Base-by-base conservation (phyloP, 2,113 vertebrate genomes). In the Thunnus thynnus region DNA sequence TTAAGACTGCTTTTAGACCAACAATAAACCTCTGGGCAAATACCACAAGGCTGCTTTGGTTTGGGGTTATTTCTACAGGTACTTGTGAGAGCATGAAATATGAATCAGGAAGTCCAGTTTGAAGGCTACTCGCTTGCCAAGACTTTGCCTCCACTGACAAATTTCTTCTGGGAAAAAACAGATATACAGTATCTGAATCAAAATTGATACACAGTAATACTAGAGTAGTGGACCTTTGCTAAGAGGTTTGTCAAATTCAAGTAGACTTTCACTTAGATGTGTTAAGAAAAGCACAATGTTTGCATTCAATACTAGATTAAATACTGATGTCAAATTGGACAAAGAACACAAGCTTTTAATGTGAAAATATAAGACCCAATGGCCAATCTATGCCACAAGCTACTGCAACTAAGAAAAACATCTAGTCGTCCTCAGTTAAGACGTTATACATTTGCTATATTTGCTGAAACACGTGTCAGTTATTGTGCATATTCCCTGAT, bases 271-370 rank as follows among this genome's bases (percentile, higher is more conserved):
- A 44, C 14, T 63, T 22, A 16, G 16, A 72, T 16, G 16, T 0
- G 0, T 16, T 30, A 50, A 54, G 13, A 22, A 71, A 58, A 75
- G 11, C 13, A 51, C n/a, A 18, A 22, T 51, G 60, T 71, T 61
- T 22, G 8, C 22, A 61, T 51, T 52, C 17, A 62, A 72, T n/a
- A 61, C 10, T 18, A 46, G 44, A 78, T 82, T 20, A 82, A 82
- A 70, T 73, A 62, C 63, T 75, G 25, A 72, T 61, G 66, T 70
- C 71, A 32, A 47, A 58, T 52, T 66, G 5, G 58, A 22, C 5
- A 25, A 36, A 7, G 1, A 9, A 41, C 36, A 8, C 36, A 41
- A 64, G 22, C 20, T 41, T 60, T 48, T 8, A 22, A 18, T 74
- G 65, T 66, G 46, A 67, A 58, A 66, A 60, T 56, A 48, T 63